phyloP scores from a whole-genome alignment of 2,888 invertebrate genomes.

The Mycogona germanica region DNA sequence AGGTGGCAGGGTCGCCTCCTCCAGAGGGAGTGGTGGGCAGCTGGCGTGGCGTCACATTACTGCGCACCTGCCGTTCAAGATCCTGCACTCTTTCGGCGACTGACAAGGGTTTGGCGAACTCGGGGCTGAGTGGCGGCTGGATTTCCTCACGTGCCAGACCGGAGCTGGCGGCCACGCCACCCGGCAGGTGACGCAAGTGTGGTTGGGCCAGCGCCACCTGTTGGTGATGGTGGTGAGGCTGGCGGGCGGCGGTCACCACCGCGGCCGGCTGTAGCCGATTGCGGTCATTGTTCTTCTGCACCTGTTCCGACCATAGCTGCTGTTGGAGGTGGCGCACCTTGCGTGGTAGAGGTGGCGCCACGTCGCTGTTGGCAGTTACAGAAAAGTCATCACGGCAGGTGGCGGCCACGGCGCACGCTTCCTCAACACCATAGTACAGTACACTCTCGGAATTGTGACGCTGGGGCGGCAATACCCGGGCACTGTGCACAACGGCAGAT shows the following conservation, averaged over 20 bases:
- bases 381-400: conserved; percentile 20
- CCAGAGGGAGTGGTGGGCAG: neutral
- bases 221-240: conserved; percentile 22
- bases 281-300: conserved; percentile 33
- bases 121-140: conserved; percentile 26
- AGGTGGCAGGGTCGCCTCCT: neutral
- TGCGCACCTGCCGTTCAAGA: conserved; percentile 48
- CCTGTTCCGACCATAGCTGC: conserved; percentile 31
- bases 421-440: conserved; percentile 48
- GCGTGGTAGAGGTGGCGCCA: conserved; percentile 10
- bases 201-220: neutral
- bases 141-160: conserved; percentile 17
- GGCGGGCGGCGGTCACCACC: conserved; percentile 23
- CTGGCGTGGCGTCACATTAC: too few relatives aligned
- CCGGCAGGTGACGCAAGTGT: too few relatives aligned
- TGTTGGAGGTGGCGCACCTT: conserved; percentile 8
- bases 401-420: conserved; percentile 24
- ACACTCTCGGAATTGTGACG: conserved; percentile 65
- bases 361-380: conserved; percentile 14
- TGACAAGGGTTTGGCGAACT: conserved; percentile 39
- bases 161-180: neutral
- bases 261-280: conserved; percentile 12
- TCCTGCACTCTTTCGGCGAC: conserved; percentile 53
- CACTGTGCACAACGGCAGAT: conserved; percentile 59
- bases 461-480: conserved; percentile 61